phyloP scores from a whole-genome alignment of 2,888 invertebrate genomes.

The Brachypalpus laphriformis region DNA sequence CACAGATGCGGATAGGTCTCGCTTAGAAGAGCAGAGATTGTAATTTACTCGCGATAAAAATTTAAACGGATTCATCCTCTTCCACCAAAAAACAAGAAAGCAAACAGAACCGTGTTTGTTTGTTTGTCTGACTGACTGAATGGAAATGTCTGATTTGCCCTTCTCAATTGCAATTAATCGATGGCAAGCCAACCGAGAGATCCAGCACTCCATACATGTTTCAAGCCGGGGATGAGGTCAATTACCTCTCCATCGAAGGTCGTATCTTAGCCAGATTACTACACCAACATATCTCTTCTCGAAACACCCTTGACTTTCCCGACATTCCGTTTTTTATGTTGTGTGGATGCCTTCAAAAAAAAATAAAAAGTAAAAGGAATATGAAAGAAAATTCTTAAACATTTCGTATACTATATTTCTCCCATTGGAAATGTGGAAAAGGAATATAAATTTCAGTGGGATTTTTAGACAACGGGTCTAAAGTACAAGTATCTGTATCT shows the following conservation, averaged over 20 bases:
- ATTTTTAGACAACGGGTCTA: conserved; percentile 10
- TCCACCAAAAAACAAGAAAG: neutral
- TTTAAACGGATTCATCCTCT: conserved; percentile 51
- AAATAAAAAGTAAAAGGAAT: conserved; percentile 16
- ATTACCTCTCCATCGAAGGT: conserved; percentile 69
- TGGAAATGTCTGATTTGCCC: conserved; percentile 47
- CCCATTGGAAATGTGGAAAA: conserved; percentile 57
- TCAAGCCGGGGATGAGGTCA: conserved; percentile 59
- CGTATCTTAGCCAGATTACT: conserved; percentile 34
- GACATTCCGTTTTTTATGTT: conserved; percentile 24
- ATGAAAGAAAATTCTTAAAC: conserved; percentile 30
- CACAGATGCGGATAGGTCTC: conserved; percentile 17
- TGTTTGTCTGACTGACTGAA: conserved; percentile 43
- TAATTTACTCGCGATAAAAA: conserved; percentile 48
- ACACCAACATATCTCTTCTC: neutral
- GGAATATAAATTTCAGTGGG: conserved; percentile 56
- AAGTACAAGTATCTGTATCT: conserved; percentile 28
- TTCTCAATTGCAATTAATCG: conserved; percentile 63
- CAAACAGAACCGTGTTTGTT: neutral
- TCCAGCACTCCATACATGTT: conserved; percentile 9
- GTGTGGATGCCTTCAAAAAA: conserved; percentile 38
- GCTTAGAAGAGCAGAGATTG: neutral
- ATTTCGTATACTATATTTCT: conserved; percentile 18
- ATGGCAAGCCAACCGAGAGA: neutral
- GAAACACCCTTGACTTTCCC: conserved; percentile 32